Evolutionary conservation across 2,113 vertebrate species (phyloP), one percentile per base, ranked within the genome.

Genomic region (Ovis canadensis): DNA sequence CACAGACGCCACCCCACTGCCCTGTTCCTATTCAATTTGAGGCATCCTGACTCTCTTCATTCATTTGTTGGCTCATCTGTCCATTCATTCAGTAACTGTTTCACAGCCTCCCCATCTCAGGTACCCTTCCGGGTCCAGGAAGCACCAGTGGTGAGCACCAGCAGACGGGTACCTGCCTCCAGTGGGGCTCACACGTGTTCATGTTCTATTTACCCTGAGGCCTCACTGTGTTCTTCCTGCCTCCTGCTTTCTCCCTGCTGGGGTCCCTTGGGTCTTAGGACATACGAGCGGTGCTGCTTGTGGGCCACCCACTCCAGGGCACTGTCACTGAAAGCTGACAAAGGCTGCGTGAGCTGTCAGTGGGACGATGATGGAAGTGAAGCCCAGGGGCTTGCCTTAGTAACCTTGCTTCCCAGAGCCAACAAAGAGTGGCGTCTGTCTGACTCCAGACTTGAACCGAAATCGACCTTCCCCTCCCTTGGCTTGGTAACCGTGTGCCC

Each of bases 141-240:
- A 17, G 50, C 62, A 80, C 45, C 50, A 45, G 50, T 15, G 25
- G 31, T 11, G 54, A 59, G 45, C 48, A n/a, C 36, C n/a, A 55
- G n/a, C 74, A 88, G 85, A 36, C 19, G 74, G 74, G 60, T 6
- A n/a, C 45, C 27, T 82, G 14, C 36, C 94, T 89, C 88, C 6
- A 0, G 0, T 29, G 48, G 60, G 50, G 43, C 92, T 90, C 25
- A 50, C 33, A 3, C 6, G 17, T 6, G 25, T 36, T 78, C 0
- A 1, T 29, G 27, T 78, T 27, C 29, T 45, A 3, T 43, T 80
- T 74, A 74, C 64, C 48, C 7, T 16, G 31, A 71, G 43, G 40
- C 50, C 33, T 83, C 54, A 15, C 45, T 40, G 45, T 54, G 60
- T 36, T 15, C 4, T 57, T 25, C 60, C 82, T 83, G 62, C 31